Conservation (phyloP, 1,140 invertebrate species). For the Drosophila albomicans region DNA sequence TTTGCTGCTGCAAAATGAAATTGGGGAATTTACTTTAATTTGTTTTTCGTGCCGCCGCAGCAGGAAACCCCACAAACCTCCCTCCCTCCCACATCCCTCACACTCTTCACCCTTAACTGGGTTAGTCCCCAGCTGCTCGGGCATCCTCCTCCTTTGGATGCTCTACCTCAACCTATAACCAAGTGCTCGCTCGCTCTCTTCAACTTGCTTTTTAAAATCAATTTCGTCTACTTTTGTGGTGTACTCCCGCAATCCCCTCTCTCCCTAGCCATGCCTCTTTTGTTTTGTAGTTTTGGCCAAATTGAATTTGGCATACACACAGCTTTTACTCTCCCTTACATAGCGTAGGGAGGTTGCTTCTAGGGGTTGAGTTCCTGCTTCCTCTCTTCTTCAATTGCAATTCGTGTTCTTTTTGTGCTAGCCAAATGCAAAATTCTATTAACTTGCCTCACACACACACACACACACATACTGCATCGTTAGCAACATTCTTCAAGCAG, state of each 20-base stretch:
- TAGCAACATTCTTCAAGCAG: background rate
- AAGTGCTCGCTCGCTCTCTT: slow-evolving; percentile 9
- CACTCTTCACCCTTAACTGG: background rate
- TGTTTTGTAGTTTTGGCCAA: slow-evolving; percentile 76
- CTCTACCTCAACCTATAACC: slow-evolving; percentile 15
- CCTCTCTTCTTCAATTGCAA: slow-evolving; percentile 64
- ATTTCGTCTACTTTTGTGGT: slow-evolving; percentile 77
- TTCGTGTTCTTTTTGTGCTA: slow-evolving; percentile 45
- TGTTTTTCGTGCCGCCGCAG: slow-evolving; percentile 78
- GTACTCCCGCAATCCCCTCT: background rate
- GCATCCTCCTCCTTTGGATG: background rate
- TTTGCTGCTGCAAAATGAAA: slow-evolving; percentile 76
- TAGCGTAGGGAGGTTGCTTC: background rate
- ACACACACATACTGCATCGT: background rate
- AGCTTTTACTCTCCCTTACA: slow-evolving; percentile 13
- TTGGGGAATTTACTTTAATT: slow-evolving; percentile 83
- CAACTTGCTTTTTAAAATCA: slow-evolving; percentile 76
- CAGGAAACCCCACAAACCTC: slow-evolving; percentile 12
- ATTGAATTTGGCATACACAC: slow-evolving; percentile 77
- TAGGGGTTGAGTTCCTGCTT: slow-evolving; percentile 20
- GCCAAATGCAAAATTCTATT: slow-evolving; percentile 60
- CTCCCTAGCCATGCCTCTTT: slow-evolving; percentile 18
- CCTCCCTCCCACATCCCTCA: background rate
- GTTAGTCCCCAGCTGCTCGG: background rate
- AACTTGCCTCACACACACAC: slow-evolving; percentile 26